Evolutionary conservation across 2,888 invertebrate species (phyloP).

Genomic region (Drosophila rellima): DNA sequence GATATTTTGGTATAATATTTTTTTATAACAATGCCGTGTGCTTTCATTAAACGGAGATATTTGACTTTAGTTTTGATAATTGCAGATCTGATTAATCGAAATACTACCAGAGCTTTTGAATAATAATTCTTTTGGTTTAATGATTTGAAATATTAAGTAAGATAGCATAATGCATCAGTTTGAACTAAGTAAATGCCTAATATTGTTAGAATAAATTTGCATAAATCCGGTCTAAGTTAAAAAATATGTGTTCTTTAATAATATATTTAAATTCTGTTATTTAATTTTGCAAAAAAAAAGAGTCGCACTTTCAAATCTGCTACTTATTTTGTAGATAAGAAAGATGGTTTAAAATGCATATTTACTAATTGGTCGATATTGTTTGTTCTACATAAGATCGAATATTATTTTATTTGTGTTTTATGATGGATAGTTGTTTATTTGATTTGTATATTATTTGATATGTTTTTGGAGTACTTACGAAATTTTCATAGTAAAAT

Average conservation of each 20-base stretch:
- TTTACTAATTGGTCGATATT: slow-evolving; percentile 17
- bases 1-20: slow-evolving; percentile 1
- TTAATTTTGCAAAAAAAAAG: not conserved
- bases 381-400: slow-evolving; percentile 14
- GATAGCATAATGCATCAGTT: too few relatives aligned
- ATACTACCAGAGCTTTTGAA: too few relatives aligned
- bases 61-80: not conserved
- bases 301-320: not conserved
- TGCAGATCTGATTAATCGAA: not conserved
- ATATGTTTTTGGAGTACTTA: slow-evolving; percentile 88
- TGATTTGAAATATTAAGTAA: too few relatives aligned
- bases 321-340: slow-evolving; percentile 7
- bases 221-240: not conserved
- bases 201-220: not conserved
- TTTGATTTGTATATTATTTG: slow-evolving; percentile 38
- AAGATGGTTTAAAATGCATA: slow-evolving; percentile 14
- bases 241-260: not conserved
- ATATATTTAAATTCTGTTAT: not conserved
- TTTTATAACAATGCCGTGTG: not conserved
- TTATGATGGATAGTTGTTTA: slow-evolving; percentile 50
- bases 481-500: slow-evolving; percentile 98
- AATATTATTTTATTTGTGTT: slow-evolving; percentile 14
- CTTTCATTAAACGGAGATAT: not conserved
- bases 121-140: too few relatives aligned
- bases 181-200: not conserved